phyloP scores from a whole-genome alignment of 2,888 invertebrate genomes.

The Tolmerus cingulatus region DNA sequence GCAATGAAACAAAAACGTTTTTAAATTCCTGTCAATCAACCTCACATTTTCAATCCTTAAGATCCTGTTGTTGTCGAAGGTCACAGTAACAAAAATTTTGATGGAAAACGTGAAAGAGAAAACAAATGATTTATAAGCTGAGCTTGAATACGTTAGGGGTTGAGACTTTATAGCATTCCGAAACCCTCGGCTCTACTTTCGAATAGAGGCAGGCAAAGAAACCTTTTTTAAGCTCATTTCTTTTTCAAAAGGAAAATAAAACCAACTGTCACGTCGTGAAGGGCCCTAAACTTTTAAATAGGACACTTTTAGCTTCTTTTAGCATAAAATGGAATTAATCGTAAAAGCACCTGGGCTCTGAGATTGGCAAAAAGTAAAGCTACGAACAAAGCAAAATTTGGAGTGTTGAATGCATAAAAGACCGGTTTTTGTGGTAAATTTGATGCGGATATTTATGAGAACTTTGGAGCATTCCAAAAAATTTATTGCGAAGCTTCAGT shows the following conservation, averaged over 20 bases:
- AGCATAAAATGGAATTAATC: constrained; percentile 35
- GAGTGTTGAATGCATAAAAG: background rate
- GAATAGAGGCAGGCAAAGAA: background rate
- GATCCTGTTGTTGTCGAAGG: background rate
- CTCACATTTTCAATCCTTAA: background rate
- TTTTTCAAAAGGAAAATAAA: constrained; percentile 13
- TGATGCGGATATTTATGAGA: background rate
- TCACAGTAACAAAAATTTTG: background rate
- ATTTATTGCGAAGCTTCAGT: background rate
- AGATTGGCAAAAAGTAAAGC: background rate
- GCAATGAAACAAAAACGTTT: background rate
- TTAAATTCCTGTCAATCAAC: background rate
- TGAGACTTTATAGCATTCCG: constrained; percentile 17
- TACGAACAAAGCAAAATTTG: background rate
- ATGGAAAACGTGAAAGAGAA: constrained; percentile 23
- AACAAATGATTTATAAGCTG: constrained; percentile 28
- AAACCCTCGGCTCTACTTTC: background rate
- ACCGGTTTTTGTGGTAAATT: background rate
- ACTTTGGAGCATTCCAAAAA: background rate
- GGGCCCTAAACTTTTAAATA: constrained; percentile 30
- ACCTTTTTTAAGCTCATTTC: constrained; percentile 35
- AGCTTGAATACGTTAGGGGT: background rate
- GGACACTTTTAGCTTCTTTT: constrained; percentile 12
- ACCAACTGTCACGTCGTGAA: constrained; percentile 30
- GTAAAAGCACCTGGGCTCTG: constrained; percentile 15